Conservation (phyloP, 64 coral and sea anemone species). For the Actinia equina region DNA sequence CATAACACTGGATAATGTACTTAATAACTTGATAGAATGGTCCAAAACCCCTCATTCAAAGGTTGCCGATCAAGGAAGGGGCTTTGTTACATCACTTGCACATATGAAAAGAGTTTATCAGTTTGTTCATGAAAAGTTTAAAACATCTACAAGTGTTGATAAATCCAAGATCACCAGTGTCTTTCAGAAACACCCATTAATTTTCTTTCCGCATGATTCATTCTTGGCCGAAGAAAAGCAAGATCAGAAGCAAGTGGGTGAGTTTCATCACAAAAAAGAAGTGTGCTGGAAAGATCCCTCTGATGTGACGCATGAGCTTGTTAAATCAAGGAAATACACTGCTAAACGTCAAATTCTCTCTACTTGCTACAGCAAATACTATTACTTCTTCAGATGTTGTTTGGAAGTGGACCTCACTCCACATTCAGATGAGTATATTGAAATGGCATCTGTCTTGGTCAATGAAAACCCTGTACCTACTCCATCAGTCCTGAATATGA, state of each 20-base stretch:
- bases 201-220: slow-evolving; percentile 50
- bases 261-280: slow-evolving; percentile 61
- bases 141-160: neutral
- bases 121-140: slow-evolving; percentile 36
- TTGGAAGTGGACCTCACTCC: slow-evolving; percentile 68
- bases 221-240: neutral
- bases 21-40: slow-evolving; percentile 64
- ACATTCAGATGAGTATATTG: slow-evolving; percentile 76
- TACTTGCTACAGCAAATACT: slow-evolving; percentile 36
- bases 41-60: slow-evolving; percentile 8
- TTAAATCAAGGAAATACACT: neutral
- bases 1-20: slow-evolving; percentile 44
- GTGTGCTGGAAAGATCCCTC: slow-evolving; percentile 84
- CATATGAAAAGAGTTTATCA: slow-evolving; percentile 75
- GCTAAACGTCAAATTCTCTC: slow-evolving; percentile 44
- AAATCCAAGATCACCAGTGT: slow-evolving; percentile 36
- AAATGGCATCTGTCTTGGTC: slow-evolving; percentile 55
- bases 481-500: slow-evolving; percentile 17
- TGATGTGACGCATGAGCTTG: slow-evolving; percentile 24
- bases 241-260: neutral
- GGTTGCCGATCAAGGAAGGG: neutral
- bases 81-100: slow-evolving; percentile 41
- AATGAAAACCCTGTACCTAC: slow-evolving; percentile 43
- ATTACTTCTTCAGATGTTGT: slow-evolving; percentile 36
- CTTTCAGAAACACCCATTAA: slow-evolving; percentile 50